Evolutionary conservation across 2,888 invertebrate genomes (phyloP), one percentile per base, ranked within the genome.

Genomic region (Oscheius myriophilus): DNA sequence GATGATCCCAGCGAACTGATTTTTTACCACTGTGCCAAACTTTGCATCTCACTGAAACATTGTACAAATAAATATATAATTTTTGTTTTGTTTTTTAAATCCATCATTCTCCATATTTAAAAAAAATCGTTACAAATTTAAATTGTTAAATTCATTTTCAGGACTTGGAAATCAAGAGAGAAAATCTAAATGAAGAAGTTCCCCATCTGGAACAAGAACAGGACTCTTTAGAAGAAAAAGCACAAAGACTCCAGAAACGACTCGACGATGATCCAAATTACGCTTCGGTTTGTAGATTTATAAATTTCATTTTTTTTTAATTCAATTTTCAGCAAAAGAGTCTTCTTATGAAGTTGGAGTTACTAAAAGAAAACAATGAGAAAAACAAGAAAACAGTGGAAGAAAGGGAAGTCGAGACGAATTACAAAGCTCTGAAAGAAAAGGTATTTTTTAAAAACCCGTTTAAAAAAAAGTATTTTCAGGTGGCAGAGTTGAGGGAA

Each of bases 391-490:
- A 68, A 45, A 68, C 72, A 18, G 23, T 71, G 21, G 70, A 58
- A 4, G 59, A 73, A 23, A 68, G 70, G 51, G 67, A 68, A 23
- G 70, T 71, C n/a, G 77, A 80, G 54, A 67, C 64, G 25, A 71
- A 83, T 54, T 81, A 73, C 49, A 67, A 75, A 39, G 26, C 57
- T 9, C 57, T 74, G 1, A 83, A 81, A 66, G 53, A 71, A n/a
- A 65, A 79, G 61, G 83, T 82, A 41, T 49, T 43, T 42, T 21
- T 23, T 16, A 1, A 43, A 33, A 2, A 18, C 21, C 23, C 2
- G 14, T 12, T n/a, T 25, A 21, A 61, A 23, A 16, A 14, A 23
- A 21, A 43, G 21, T n/a, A n/a, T 46, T 21, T 18, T 12, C 25
- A 63, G 63, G 63, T 63, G 14, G 18, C 52, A 41, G 16, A 33